These are phyloP conservation scores for Zaprionus ghesquierei DNA, from an alignment of 1,140 invertebrate genomes.

Conservation along the genomic window DNA sequence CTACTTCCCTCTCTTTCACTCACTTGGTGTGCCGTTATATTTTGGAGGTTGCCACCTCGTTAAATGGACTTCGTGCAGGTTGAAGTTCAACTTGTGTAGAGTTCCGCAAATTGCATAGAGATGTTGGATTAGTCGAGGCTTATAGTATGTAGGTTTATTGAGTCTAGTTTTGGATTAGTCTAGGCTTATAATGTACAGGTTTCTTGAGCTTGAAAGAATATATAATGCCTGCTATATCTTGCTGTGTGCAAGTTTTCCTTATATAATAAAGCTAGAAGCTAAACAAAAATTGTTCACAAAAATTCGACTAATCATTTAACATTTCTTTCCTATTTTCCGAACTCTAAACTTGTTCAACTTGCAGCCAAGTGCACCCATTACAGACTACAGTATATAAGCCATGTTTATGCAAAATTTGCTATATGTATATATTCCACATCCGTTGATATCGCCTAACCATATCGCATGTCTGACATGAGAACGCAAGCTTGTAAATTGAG, in stretches of 20 bases:
- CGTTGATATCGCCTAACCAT: neutral
- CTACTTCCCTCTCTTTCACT: neutral
- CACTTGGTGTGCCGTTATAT: neutral
- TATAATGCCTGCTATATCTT: no score
- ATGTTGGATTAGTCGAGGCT: neutral
- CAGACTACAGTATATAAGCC: neutral
- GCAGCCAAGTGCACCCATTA: neutral
- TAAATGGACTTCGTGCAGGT: neutral
- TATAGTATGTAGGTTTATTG: neutral
- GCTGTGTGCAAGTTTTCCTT: no score
- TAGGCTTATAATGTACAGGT: no score
- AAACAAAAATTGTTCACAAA: no score
- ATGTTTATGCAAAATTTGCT: neutral
- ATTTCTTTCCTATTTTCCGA: no score
- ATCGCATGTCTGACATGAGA: neutral
- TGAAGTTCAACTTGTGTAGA: neutral
- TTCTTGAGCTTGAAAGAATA: no score
- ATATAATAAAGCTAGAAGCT: no score
- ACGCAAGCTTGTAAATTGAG: neutral
- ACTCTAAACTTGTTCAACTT: neutral
- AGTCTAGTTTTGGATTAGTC: no score
- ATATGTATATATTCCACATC: neutral
- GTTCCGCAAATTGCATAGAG: neutral
- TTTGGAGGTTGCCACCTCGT: neutral
- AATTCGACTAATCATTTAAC: no score